Percentiles rank a stretch among this genome's conserved stretches.
phyloP scores from a whole-genome alignment of 2,113 vertebrate species.

The Penelope pileata region DNA sequence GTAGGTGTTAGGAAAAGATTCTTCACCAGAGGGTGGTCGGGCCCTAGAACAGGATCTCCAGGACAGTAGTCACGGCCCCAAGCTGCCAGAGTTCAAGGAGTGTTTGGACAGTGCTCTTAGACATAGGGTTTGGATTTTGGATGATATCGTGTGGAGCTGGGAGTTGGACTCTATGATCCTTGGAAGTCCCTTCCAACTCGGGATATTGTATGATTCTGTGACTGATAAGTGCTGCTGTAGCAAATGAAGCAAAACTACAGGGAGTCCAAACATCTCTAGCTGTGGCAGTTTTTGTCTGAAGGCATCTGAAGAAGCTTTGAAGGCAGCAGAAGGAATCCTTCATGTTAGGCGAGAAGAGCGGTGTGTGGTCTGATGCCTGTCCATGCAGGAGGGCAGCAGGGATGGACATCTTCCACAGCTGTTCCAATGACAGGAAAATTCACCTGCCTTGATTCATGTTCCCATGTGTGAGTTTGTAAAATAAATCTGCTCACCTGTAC shows the following conservation, averaged over 20 bases:
- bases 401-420: neutral
- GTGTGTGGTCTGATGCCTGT: neutral
- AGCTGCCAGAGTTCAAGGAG: neutral
- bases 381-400: neutral
- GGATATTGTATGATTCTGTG: neutral
- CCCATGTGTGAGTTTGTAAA: constrained; percentile 62
- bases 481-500: constrained; percentile 5
- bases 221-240: neutral
- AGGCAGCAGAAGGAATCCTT: neutral
- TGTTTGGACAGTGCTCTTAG: neutral
- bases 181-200: neutral
- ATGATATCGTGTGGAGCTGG: too few relatives aligned
- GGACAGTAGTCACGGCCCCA: too few relatives aligned
- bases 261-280: neutral
- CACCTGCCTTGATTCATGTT: constrained; percentile 2
- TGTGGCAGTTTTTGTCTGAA: neutral
- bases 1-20: too few relatives aligned
- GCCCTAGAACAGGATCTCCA: neutral
- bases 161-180: too few relatives aligned
- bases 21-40: neutral
- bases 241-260: neutral
- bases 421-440: constrained; percentile 6
- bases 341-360: neutral
- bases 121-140: neutral
- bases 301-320: neutral